phyloP scores from a whole-genome alignment of 2,888 invertebrate species.

The Mythimna albipuncta region DNA sequence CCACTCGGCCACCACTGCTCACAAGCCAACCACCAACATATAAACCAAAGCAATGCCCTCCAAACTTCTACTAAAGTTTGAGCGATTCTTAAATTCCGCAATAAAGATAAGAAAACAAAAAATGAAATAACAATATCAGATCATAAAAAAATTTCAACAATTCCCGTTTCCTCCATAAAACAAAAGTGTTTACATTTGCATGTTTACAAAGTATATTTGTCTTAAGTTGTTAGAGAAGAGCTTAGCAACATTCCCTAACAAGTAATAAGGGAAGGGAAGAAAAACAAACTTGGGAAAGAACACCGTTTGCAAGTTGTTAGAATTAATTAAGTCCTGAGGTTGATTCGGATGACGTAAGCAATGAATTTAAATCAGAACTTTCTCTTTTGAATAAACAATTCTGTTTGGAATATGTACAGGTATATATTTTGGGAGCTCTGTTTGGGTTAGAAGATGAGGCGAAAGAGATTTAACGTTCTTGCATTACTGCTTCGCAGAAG shows the following conservation, averaged over 20 bases:
- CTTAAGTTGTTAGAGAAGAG: conserved; percentile 38
- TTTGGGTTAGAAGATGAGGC: background rate
- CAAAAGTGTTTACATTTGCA: conserved; percentile 45
- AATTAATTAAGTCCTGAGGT: conserved; percentile 53
- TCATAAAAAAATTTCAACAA: background rate
- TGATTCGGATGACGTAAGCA: conserved; percentile 41
- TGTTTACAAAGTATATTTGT: conserved; percentile 47
- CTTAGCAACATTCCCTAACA: conserved; percentile 22
- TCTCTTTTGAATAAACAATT: conserved; percentile 29
- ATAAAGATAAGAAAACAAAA: conserved; percentile 26
- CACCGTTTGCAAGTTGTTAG: conserved; percentile 39
- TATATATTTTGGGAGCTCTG: background rate
- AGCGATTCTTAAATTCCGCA: too few species aligned
- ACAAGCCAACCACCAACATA: too few species aligned
- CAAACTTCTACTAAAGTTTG: too few species aligned
- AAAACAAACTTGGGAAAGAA: conserved; percentile 44
- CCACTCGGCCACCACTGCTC: too few species aligned
- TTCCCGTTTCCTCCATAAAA: conserved; percentile 17
- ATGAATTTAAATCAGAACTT: conserved; percentile 41
- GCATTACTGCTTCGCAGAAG: too few species aligned
- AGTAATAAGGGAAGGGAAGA: conserved; percentile 30
- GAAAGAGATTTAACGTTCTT: too few species aligned
- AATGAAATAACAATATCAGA: conserved; percentile 17
- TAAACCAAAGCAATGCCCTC: too few species aligned
- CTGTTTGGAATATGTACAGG: background rate